Base-by-base conservation (phyloP, 1,140 invertebrate genomes). In the Psilanteris sp. region DNA sequence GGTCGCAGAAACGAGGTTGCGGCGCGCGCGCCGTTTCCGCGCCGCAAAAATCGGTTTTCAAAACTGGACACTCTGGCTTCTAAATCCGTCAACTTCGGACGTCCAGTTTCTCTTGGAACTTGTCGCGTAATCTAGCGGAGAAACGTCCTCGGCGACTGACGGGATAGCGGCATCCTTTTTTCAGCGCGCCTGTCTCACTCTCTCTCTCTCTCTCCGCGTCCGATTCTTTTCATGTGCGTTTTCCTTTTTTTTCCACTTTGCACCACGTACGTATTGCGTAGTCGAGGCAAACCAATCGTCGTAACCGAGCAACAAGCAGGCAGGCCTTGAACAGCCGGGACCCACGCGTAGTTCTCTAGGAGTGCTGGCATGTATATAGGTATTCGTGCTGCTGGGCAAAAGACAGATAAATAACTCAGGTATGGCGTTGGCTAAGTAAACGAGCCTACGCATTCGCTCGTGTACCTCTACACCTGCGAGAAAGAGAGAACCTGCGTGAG, bases 381-480 rank as follows among this genome's bases (percentile, higher is more conserved):
- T 82, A 84, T 83, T 84, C 74, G 82, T 77, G 83, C 83, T 86
- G 84, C 81, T 72, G 81, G 80, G 78, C 80, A 85, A 87, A 86
- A 88, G 85, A 83, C 81, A 83, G 83, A 87, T 85, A 86, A 88
- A 87, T 87, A 88, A 87, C 81, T 86, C 81, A 82, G 81, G 66
- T 85, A 88, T 84, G 83, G 85, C 80, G 82, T 86, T 85, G 83
- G 84, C 81, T 86, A 86, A 86, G 84, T 88, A 86, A 87, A 86
- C 78, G 81, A 86, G 81, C 79, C 81, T 82, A 85, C 83, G 83
- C 82, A 83, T 80, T 82, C 76, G 78, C 79, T 76, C 73, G 66
- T 83, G 81, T 57, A 46, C 71, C 79, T 83, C 77, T 83, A 84
- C 78, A 80, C 64, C 66, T 79, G 72, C 61, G 61, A 57, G 61